Conservation (phyloP, 1,140 invertebrate species). For the Megalopta genalis region DNA sequence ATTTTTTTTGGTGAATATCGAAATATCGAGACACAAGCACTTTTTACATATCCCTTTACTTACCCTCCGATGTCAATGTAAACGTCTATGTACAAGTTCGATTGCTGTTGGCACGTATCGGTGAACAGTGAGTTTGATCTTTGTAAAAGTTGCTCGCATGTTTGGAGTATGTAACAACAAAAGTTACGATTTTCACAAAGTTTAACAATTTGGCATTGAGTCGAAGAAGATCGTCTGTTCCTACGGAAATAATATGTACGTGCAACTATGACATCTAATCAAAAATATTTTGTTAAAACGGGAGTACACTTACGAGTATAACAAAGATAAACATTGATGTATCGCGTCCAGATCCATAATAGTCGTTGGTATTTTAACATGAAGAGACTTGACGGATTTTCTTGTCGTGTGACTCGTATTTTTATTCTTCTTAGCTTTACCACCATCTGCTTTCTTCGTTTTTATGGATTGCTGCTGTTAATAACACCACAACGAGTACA, state of each 20-base stretch:
- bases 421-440: conserved; percentile 74
- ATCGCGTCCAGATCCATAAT: conserved; percentile 77
- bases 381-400: conserved; percentile 57
- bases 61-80: conserved; percentile 73
- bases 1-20: background rate
- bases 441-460: conserved; percentile 70
- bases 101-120: conserved; percentile 61
- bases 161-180: conserved; percentile 77
- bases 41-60: conserved; percentile 24
- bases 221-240: conserved; percentile 75
- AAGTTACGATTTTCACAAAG: conserved; percentile 77
- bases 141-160: conserved; percentile 72
- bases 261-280: conserved; percentile 16
- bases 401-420: conserved; percentile 69
- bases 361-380: conserved; percentile 75
- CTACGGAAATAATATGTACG: conserved; percentile 4
- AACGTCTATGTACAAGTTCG: conserved; percentile 59
- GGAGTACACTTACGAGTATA: conserved; percentile 76
- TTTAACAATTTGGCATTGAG: conserved; percentile 68
- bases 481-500: background rate
- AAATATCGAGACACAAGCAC: background rate
- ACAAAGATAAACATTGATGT: conserved; percentile 74
- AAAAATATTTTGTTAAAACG: conserved; percentile 5
- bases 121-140: conserved; percentile 70
- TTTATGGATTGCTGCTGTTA: conserved; percentile 62